Evolutionary conservation across 2,888 invertebrate species (phyloP).

Genomic region (Lottia gigantea): DNA sequence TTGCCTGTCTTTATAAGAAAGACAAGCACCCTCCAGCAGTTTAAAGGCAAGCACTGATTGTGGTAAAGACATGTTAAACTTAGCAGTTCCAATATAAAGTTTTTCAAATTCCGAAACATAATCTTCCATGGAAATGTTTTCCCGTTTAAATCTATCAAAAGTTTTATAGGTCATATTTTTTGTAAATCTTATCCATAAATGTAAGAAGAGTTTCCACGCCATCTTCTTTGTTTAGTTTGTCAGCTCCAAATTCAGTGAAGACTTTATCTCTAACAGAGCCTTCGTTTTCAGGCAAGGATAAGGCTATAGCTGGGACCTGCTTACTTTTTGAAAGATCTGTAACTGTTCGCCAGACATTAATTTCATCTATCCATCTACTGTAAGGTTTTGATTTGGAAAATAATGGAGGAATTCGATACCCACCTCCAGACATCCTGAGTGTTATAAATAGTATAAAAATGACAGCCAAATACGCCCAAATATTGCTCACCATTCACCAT

Average conservation of each 20-base stretch:
- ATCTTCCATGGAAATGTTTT: too few relatives aligned
- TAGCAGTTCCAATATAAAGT: too few relatives aligned
- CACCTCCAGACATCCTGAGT: neutral
- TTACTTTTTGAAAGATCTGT: constrained; percentile 14
- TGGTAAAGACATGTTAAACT: too few relatives aligned
- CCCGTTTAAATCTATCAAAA: too few relatives aligned
- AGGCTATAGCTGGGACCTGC: constrained; percentile 18
- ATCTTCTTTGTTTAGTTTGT: constrained; percentile 26
- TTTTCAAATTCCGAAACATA: too few relatives aligned
- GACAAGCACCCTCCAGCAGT: too few relatives aligned
- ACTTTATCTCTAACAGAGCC: constrained; percentile 24
- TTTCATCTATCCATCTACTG: neutral
- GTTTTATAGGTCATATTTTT: constrained; percentile 26
- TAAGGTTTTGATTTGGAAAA: neutral
- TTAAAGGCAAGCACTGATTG: too few relatives aligned
- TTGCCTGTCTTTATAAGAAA: too few relatives aligned
- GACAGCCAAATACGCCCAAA: too few relatives aligned
- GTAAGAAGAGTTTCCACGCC: constrained; percentile 17
- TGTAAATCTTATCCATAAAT: constrained; percentile 30
- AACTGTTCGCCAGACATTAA: neutral
- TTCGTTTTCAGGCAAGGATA: constrained; percentile 25
- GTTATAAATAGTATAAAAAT: too few relatives aligned
- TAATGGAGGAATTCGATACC: neutral
- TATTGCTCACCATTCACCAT: too few relatives aligned
- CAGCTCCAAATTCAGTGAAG: constrained; percentile 26